These are phyloP conservation scores for Pongo pygmaeus DNA, from an alignment of 2,113 vertebrate species.

Conservation along the genomic window DNA sequence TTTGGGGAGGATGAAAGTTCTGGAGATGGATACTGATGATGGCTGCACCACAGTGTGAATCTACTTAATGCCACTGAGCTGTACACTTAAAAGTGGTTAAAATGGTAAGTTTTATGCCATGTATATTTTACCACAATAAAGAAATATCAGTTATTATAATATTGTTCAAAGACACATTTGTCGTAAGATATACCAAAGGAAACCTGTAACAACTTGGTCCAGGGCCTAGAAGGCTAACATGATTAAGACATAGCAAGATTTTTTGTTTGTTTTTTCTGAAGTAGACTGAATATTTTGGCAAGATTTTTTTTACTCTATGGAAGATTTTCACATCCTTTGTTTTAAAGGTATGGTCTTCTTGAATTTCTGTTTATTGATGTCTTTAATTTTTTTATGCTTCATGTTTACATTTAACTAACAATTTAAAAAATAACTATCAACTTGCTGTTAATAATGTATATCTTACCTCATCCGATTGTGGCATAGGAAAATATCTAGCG, in stretches of 20 bases:
- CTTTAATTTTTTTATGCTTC: slow-evolving; percentile 33
- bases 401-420: slow-evolving; percentile 43
- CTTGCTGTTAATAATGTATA: not conserved
- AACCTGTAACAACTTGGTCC: not conserved
- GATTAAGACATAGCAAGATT: not conserved
- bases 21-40: not conserved
- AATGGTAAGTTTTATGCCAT: not conserved
- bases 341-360: not conserved
- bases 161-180: not conserved
- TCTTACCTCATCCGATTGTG: not conserved
- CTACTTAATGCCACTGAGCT: not conserved
- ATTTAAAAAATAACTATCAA: slow-evolving; percentile 41
- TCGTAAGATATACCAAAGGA: not conserved
- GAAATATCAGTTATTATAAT: not conserved
- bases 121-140: not conserved
- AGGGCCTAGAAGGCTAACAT: not conserved
- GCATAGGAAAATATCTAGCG: not conserved
- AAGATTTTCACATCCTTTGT: not conserved
- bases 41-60: not conserved
- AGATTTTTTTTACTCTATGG: not conserved
- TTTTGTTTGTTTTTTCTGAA: not conserved
- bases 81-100: not conserved
- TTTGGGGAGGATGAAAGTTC: not conserved
- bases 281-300: not conserved
- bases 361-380: not conserved